A percentile compares a stretch with the other conserved stretches of the same genome.
These are phyloP conservation scores for Andricus quercusramuli DNA, from an alignment of 2,888 invertebrate species.

Conservation along the genomic window DNA sequence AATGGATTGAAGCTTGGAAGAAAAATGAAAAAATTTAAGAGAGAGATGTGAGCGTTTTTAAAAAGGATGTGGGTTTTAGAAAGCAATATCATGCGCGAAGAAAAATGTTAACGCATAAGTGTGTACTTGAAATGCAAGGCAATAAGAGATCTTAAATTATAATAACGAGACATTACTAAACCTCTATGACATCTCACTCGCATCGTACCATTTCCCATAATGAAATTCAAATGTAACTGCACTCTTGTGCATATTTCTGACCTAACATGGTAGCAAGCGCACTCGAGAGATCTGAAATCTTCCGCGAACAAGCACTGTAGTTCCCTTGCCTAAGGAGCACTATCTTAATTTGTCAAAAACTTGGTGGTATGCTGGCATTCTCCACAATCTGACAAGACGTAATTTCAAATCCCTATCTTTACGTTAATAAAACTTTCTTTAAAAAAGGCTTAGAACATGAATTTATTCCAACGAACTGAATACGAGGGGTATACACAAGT, in stretches of 20 bases:
- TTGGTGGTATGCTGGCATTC: neutral
- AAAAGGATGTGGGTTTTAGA: neutral
- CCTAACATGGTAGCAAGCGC: conserved; percentile 39
- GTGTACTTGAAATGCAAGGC: neutral
- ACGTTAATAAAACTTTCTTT: neutral
- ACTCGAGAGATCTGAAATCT: conserved; percentile 37
- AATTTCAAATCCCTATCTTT: conserved; percentile 23
- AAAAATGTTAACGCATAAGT: neutral
- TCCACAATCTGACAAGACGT: conserved; percentile 10
- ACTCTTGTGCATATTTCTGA: conserved; percentile 39
- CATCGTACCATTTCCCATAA: conserved; percentile 36
- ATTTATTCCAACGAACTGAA: no score
- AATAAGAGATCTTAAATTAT: conserved; percentile 38
- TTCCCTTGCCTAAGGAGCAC: conserved; percentile 15
- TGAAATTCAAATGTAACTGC: conserved; percentile 42
- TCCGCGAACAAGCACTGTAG: conserved; percentile 30
- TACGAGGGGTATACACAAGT: no score
- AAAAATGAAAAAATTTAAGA: neutral
- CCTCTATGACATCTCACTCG: conserved; percentile 38
- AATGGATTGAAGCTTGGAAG: neutral
- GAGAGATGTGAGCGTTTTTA: neutral
- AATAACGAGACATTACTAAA: conserved; percentile 37
- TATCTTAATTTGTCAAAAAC: conserved; percentile 39
- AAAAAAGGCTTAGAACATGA: neutral
- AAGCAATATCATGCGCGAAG: neutral